Base-by-base conservation (phyloP, 2,888 invertebrate species). In the Parnassius orleans region DNA sequence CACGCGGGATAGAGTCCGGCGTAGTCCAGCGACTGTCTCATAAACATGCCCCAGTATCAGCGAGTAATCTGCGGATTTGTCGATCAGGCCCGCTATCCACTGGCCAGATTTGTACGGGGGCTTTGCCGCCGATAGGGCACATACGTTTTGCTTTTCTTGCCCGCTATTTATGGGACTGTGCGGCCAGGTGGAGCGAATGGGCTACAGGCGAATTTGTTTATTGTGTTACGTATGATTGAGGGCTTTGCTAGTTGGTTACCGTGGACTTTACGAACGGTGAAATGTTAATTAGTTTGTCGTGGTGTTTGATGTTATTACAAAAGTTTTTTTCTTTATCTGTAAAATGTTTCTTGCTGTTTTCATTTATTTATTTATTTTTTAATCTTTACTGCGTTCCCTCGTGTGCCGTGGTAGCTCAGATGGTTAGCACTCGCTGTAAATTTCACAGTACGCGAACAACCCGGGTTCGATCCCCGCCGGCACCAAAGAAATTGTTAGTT, bases 21-120 rank as follows among this genome's bases (percentile, higher is more conserved):
- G 72, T 72, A 76, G 86, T 84, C 84, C 84, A 73, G 83, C 74
- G 75, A 75, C 81, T 87, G 87, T 87, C 90, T 87, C 89, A 89
- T 90, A 91, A 90, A 90, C 90, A 89, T 87, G 86, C 73, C 76
- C 84, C 76, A 77, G 92, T 92, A 92, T 92, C 92, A 90, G 89
- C 84, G 86, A 82, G 90, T 92, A 92, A 92, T 92, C 92, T 92
- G 79, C 76, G 77, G 92, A 92, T 92, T 92, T 92, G 92, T 92
- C 92, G 92, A 92, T 92, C 90, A 91, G 89, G 75, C 83, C 80
- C 77, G 86, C 84, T 87, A 88, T 89, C 90, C 90, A 82, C 81
- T 85, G 87, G 73, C 83, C 86, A 90, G 88, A 90, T 90, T 90
- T 91, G 90, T 90, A 83, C 86, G 72, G 77, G 77, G 87, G 90